Percentiles rank a stretch among this genome's conserved stretches.
Conservation (phyloP, 2,888 invertebrate species). For the Hirtodrosophila histrioides region DNA sequence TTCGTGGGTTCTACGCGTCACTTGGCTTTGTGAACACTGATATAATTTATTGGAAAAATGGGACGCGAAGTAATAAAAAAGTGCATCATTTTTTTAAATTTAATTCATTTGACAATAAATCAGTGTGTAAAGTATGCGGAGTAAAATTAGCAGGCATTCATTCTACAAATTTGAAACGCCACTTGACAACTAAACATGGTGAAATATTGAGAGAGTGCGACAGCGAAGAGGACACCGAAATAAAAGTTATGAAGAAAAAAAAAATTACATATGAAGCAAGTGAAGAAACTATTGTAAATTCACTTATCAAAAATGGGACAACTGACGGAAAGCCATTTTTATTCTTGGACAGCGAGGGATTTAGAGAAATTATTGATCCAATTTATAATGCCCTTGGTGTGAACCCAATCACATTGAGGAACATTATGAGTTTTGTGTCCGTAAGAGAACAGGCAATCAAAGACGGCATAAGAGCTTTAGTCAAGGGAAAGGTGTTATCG, state of each 20-base stretch:
- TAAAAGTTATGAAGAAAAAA: conserved; percentile 13
- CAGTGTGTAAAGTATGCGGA: no score
- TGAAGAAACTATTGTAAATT: conserved; percentile 25
- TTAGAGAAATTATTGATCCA: conserved; percentile 28
- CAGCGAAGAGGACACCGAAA: not conserved
- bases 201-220: conserved; percentile 25
- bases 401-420: conserved; percentile 26
- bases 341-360: conserved; percentile 32
- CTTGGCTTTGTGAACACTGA: no score
- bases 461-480: conserved; percentile 23
- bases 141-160: no score
- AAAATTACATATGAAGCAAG: conserved; percentile 19
- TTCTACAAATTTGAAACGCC: no score
- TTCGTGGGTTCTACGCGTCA: no score
- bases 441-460: conserved; percentile 26
- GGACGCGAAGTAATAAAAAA: no score
- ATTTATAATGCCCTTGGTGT: conserved; percentile 28
- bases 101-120: no score
- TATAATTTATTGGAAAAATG: no score
- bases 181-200: conserved; percentile 12
- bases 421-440: no score
- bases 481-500: conserved; percentile 26
- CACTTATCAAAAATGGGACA: conserved; percentile 22
- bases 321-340: conserved; percentile 29
- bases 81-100: no score